Evolutionary conservation across 2,797 vertebrate species (phyloP).

Genomic region (Cuculus canorus): DNA sequence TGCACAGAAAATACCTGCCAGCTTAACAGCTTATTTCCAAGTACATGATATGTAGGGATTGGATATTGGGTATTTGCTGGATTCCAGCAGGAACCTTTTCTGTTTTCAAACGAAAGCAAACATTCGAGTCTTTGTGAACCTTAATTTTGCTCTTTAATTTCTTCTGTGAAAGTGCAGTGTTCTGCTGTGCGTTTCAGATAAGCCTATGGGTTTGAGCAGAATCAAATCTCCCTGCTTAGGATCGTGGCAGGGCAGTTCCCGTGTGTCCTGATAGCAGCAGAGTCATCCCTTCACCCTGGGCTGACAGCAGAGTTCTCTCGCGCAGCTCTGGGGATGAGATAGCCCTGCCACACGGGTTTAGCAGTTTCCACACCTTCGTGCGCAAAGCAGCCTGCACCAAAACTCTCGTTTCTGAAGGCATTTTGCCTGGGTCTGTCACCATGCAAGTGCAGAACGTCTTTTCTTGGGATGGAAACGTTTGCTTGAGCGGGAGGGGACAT

Average conservation of each 20-base stretch:
- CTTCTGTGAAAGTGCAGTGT: not conserved
- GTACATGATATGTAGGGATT: not conserved
- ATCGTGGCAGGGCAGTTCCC: not conserved
- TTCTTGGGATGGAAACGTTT: not conserved
- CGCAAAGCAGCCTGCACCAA: not conserved
- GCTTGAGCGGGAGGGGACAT: not conserved
- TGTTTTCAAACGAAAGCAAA: not conserved
- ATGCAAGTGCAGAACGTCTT: not conserved
- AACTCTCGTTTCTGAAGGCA: not conserved
- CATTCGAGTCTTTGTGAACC: not conserved
- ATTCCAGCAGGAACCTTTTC: not conserved
- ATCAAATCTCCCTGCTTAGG: not conserved
- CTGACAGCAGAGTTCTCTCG: not conserved
- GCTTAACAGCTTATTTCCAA: not conserved
- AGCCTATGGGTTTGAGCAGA: not conserved
- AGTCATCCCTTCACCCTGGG: not conserved
- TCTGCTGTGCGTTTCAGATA: not conserved
- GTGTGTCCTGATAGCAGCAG: not conserved
- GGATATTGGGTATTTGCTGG: not conserved
- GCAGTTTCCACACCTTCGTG: not conserved
- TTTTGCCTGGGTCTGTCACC: not conserved
- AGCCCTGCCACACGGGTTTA: not conserved
- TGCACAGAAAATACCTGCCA: not conserved
- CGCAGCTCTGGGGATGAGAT: not conserved
- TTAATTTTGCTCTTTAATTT: not conserved